Base-by-base conservation (phyloP, 1,140 invertebrate genomes). In the Drosophila navojoa region DNA sequence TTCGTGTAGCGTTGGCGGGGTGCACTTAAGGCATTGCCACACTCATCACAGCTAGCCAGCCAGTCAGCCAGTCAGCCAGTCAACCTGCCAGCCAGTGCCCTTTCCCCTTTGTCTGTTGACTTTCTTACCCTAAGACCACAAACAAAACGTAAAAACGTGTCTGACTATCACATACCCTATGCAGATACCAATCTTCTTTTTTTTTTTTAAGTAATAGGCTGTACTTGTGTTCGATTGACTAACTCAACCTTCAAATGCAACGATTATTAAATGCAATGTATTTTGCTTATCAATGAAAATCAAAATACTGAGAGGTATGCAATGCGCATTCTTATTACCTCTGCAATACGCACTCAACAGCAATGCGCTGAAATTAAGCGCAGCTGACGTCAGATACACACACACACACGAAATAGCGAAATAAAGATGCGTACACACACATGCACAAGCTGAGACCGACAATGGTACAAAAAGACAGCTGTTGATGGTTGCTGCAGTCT, bases 341-440 rank as follows among this genome's bases (percentile, higher is more conserved):
- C 27, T 27, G 27, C 5, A 60, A 71, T 77, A 85, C 81, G 81
- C 81, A 61, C 71, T 86, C 70, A 61, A 60, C 59, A 77, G 81
- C 81, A 85, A 74, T 80, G 69, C 79, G 81, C 81, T 71, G 74
- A 85, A 85, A 85, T 85, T 85, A 85, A 85, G 81, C 74, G 74
- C 81, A 85, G 71, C 81, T 80, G 81, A 32, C 53, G 29, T 38
- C 79, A 73, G 27, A 68, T 29, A 50, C 52, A 27, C 32, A 49
- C 10, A 62, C 42, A 50, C 52, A 45, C 19, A 27, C 40, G 25
- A 57, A 6, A 32, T 10, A 49, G 15, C 25, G 49, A 63, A 62
- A 61, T 53, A 57, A n/a, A 58, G 60, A 57, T 42, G 44, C 32
- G 19, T 42, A 40, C 52, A 44, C 35, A 49, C 63, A 58, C 13